Conservation (phyloP, 2,888 invertebrate species). For the Plemyria rubiginata region DNA sequence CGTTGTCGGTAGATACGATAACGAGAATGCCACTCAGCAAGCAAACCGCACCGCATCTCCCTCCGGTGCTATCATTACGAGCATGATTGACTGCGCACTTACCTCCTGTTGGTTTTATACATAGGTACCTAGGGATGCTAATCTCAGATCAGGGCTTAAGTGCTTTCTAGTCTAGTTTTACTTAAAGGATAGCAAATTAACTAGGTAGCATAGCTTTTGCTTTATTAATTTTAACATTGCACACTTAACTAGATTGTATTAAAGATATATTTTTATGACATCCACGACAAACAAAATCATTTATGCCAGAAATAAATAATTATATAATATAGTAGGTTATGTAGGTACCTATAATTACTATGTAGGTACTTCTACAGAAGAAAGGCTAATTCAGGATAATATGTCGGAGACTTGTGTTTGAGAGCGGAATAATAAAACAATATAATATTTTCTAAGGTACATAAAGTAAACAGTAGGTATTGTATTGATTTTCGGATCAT, state of each 20-base stretch:
- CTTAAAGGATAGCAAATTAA: constrained; percentile 12
- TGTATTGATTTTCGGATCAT: too few relatives aligned
- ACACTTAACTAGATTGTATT: constrained; percentile 2
- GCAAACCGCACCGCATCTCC: constrained; percentile 65
- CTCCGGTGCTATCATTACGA: constrained; percentile 74
- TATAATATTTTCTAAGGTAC: too few relatives aligned
- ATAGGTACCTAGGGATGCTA: constrained; percentile 38
- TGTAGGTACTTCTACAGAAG: too few relatives aligned
- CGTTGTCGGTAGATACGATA: constrained; percentile 66
- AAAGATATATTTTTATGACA: not conserved
- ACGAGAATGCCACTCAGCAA: constrained; percentile 76
- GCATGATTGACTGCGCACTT: constrained; percentile 78
- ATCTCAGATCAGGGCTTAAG: constrained; percentile 29
- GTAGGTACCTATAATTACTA: too few relatives aligned
- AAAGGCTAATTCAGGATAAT: too few relatives aligned
- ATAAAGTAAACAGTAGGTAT: too few relatives aligned
- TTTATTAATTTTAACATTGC: constrained; percentile 25
- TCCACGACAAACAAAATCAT: too few relatives aligned
- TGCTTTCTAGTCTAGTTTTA: constrained; percentile 31
- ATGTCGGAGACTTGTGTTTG: too few relatives aligned
- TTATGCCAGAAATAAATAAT: too few relatives aligned
- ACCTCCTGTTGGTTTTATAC: constrained; percentile 67
- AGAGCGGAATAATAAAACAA: too few relatives aligned
- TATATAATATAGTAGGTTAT: too few relatives aligned
- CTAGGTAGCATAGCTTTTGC: constrained; percentile 12